Evolutionary conservation across 2,888 invertebrate genomes (phyloP), one percentile per base, ranked within the genome.

Genomic region (Fragum whitleyi): DNA sequence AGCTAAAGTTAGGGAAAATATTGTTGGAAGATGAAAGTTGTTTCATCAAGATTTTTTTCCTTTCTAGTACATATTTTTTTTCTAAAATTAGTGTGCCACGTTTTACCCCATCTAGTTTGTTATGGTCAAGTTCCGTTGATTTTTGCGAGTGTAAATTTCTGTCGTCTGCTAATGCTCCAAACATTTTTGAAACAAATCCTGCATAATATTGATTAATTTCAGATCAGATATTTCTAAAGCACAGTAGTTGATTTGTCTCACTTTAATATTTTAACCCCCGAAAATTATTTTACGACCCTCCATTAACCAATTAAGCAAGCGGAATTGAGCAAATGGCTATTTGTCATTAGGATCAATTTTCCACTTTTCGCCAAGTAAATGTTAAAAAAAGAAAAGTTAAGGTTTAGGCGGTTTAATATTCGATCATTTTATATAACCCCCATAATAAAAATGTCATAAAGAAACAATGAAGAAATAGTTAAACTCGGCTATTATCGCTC

Each of bases 271-370:
- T 72, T 81, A 59, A 68, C 57, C 21, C 51, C 21, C 51, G 69
- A 68, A 74, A 81, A 79, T 85, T 69, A 68, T 67, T 84, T 84
- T 84, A 84, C 32, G 69, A 74, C 62, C 42, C 76, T 51, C n/a
- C 70, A 32, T 53, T 65, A 74, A 72, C 73, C 71, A 75, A 73
- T 75, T 75, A 72, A 68, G 62, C 67, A 69, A 69, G 47, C 59
- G 74, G 77, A 75, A 83, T 83, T 75, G 65, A 19, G 39, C 55
- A 55, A 32, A 55, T 3, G 51, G 67, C 72, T 68, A 79, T 85
- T 77, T 81, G 77, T 77, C 72, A 83, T 83, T 81, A 77, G 77
- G 71, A 73, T 78, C 84, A 72, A 79, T 85, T 85, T 81, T 77
- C 81, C 74, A 57, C 67, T 70, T 57, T 47, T 69, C 36, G 76